phyloP scores from a whole-genome alignment of 2,113 vertebrate species.

The Gobio gobio region DNA sequence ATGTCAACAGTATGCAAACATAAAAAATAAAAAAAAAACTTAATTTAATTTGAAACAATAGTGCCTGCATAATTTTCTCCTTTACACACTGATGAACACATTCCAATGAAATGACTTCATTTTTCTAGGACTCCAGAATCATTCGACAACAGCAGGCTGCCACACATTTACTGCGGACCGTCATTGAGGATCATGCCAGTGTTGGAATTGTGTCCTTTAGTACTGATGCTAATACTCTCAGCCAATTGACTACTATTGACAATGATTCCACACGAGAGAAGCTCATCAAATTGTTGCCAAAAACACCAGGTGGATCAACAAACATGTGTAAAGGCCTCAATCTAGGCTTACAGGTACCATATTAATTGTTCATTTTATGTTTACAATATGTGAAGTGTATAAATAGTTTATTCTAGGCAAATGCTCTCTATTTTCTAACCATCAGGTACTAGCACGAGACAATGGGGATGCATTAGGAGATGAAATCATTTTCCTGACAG shows the following conservation, averaged over 20 bases:
- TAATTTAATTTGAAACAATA: not conserved
- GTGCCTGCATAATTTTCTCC: too few species aligned
- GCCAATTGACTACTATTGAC: constrained; percentile 29
- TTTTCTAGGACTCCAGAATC: constrained; percentile 54
- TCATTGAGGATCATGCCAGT: constrained; percentile 65
- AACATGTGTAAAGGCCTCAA: constrained; percentile 38
- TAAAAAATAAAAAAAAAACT: not conserved
- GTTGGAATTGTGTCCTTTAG: constrained; percentile 67
- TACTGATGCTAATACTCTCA: not conserved
- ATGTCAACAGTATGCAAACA: constrained; percentile 55
- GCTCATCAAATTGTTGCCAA: constrained; percentile 33
- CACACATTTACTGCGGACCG: constrained; percentile 69
- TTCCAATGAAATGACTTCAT: not conserved
- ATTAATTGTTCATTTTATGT: not conserved
- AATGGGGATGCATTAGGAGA: constrained; percentile 61
- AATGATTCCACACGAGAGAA: constrained; percentile 6
- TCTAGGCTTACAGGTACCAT: constrained; percentile 41
- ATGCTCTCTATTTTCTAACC: not conserved
- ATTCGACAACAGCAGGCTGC: constrained; percentile 66
- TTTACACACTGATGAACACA: not conserved
- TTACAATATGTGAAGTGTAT: not conserved
- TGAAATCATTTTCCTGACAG: constrained; percentile 71
- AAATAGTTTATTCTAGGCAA: not conserved
- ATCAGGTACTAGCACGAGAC: constrained; percentile 66
- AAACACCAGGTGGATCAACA: fast-evolving